A percentile compares a stretch with the other conserved stretches of the same genome.
Conservation (phyloP, 2,888 invertebrate species). For the Nomada ruficornis region DNA sequence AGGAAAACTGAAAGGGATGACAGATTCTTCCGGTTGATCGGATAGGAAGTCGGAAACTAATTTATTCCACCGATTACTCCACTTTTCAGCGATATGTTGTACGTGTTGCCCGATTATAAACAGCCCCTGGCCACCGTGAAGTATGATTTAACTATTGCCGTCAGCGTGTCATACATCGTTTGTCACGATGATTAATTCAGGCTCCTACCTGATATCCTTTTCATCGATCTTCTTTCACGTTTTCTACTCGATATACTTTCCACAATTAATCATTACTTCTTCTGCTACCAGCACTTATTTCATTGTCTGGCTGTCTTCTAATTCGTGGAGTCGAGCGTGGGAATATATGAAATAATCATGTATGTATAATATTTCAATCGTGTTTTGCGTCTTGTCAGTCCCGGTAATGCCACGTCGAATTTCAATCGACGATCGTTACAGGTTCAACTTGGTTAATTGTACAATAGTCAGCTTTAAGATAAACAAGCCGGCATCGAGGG, state of each 20-base stretch:
- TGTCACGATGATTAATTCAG: conserved; percentile 47
- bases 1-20: not conserved
- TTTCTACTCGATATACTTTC: conserved; percentile 46
- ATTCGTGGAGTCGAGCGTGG: not conserved
- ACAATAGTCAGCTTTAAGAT: not conserved
- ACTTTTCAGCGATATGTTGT: not conserved
- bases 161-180: conserved; percentile 42
- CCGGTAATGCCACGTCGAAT: not conserved
- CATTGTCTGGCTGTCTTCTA: conserved; percentile 3
- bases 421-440: not conserved
- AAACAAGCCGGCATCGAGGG: not conserved
- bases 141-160: conserved; percentile 51
- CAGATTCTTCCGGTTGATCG: conserved; percentile 22
- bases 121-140: conserved; percentile 16
- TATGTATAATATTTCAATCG: too few relatives aligned
- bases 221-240: conserved; percentile 50
- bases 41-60: conserved; percentile 47
- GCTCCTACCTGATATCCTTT: conserved; percentile 44
- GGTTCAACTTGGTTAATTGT: not conserved
- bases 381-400: too few relatives aligned
- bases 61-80: conserved; percentile 23
- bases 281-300: not conserved
- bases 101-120: conserved; percentile 29
- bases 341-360: too few relatives aligned
- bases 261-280: conserved; percentile 45